Conservation (phyloP, 2,888 invertebrate species). For the Pachliopta kotzebuea region DNA sequence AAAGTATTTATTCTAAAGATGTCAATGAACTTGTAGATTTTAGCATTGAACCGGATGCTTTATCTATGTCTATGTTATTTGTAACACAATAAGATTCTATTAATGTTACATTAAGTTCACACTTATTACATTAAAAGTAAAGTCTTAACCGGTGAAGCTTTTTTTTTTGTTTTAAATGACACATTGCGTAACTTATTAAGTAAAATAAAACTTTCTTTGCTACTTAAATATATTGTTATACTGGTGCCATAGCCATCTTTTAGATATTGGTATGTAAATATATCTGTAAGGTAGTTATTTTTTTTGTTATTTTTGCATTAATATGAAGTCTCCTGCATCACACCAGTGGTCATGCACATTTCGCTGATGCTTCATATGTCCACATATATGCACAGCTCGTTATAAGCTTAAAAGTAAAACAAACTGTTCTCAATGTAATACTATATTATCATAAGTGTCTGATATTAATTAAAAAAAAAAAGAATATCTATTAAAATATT, state of each 20-base stretch:
- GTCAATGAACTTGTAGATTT: slow-evolving; percentile 36
- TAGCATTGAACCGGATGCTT: slow-evolving; percentile 37
- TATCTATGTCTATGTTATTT: slow-evolving; percentile 35
- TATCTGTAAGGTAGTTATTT: slow-evolving; percentile 16
- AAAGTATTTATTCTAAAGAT: slow-evolving; percentile 38
- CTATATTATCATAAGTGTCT: slow-evolving; percentile 10
- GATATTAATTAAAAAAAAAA: slow-evolving; percentile 12
- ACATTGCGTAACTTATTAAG: slow-evolving; percentile 5
- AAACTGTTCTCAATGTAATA: slow-evolving; percentile 19
- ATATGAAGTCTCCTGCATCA: slow-evolving; percentile 4
- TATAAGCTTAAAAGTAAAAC: slow-evolving; percentile 16
- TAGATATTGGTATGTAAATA: slow-evolving; percentile 26
- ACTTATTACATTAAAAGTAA: too few relatives aligned
- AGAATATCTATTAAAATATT: slow-evolving; percentile 2
- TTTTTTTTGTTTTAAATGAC: slow-evolving; percentile 3
- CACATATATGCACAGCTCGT: slow-evolving; percentile 19
- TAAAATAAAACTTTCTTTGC: slow-evolving; percentile 21
- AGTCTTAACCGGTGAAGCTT: slow-evolving; percentile 48
- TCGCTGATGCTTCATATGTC: slow-evolving; percentile 15
- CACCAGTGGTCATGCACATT: slow-evolving; percentile 17
- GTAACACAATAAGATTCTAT: slow-evolving; percentile 34
- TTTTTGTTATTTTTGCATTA: slow-evolving; percentile 25
- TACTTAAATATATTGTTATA: slow-evolving; percentile 28
- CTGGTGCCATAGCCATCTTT: slow-evolving; percentile 29
- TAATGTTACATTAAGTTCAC: slow-evolving; percentile 23